Base-by-base conservation (phyloP, 2,888 invertebrate species). In the Agrotis exclamationis region DNA sequence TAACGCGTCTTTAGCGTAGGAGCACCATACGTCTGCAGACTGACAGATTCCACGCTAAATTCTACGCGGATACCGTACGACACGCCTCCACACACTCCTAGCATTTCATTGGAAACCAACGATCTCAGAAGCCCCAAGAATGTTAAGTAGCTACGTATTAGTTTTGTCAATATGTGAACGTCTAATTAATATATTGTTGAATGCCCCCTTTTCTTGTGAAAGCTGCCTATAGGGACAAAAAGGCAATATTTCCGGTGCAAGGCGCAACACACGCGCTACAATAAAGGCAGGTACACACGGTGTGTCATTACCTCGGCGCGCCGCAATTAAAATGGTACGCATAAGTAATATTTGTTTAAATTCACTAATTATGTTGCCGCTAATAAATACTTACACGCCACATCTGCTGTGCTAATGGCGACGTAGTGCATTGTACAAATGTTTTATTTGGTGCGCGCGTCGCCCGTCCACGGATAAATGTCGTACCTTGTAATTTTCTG, bases 341-440 rank as follows among this genome's bases (percentile, higher is more conserved):
- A 88, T 92, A 93, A 92, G 91, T 93, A 91, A 93, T 95, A 94
- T 96, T 96, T 96, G 96, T 94, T 94, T 92, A 93, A 93, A 95
- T 94, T 95, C 92, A 92, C 93, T 95, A 94, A 95, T 96, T 95
- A 95, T 88, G 89, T 89, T 87, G 88, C 91, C 91, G 84, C 92
- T 95, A 95, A 96, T 95, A 93, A 93, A 94, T 94, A 93, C 92
- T 92, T 94, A 90, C 90, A 92, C 89, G 90, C 92, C 92, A 93
- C 96, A 95, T 96, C 95, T 96, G 96, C 92, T 90, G 89, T 82
- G 85, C 80, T 92, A 93, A 93, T 93, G 91, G 88, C 76, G 83
- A 80, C 84, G 87, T 86, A 87, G 85, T 89, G 91, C 87, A 91
- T 90, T 93, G 90, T 92, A 87, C 87, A 88, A 89, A 91, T 92